phyloP scores from a whole-genome alignment of 1,140 invertebrate species.

The Camponotus vicinus region DNA sequence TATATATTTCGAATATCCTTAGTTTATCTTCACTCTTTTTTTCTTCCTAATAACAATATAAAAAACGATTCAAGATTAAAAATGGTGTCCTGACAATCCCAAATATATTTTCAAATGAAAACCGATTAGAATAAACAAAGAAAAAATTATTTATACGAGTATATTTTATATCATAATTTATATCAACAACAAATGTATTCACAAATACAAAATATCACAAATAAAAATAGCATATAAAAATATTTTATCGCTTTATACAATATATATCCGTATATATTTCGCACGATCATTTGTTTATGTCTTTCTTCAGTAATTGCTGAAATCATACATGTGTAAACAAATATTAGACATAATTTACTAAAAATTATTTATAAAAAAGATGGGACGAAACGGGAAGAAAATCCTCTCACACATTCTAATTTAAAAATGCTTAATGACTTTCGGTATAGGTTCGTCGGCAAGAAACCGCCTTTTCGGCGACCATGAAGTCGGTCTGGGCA shows the following conservation, averaged over 20 bases:
- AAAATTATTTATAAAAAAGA: background rate
- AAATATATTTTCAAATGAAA: background rate
- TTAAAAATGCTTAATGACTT: conserved; percentile 66
- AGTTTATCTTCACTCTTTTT: background rate
- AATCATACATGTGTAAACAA: background rate
- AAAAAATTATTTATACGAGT: background rate
- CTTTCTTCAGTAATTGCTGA: background rate
- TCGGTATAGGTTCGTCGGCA: conserved; percentile 73
- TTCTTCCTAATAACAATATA: background rate
- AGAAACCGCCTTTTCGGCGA: conserved; percentile 69
- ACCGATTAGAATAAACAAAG: background rate
- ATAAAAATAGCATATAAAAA: conserved; percentile 10
- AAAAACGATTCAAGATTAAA: background rate
- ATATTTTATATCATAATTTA: background rate
- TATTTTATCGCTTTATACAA: background rate
- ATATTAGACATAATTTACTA: background rate
- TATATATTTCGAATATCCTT: background rate
- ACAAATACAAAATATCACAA: background rate
- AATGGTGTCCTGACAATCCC: background rate
- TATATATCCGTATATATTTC: background rate
- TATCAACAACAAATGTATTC: background rate
- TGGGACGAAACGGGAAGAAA: background rate
- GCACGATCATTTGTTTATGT: background rate
- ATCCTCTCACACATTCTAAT: background rate
- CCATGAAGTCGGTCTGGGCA: conserved; percentile 73